Percentiles rank a stretch among this genome's conserved stretches.
These are phyloP conservation scores for Entelurus aequoreus DNA, from an alignment of 2,113 vertebrate genomes.

Conservation along the genomic window DNA sequence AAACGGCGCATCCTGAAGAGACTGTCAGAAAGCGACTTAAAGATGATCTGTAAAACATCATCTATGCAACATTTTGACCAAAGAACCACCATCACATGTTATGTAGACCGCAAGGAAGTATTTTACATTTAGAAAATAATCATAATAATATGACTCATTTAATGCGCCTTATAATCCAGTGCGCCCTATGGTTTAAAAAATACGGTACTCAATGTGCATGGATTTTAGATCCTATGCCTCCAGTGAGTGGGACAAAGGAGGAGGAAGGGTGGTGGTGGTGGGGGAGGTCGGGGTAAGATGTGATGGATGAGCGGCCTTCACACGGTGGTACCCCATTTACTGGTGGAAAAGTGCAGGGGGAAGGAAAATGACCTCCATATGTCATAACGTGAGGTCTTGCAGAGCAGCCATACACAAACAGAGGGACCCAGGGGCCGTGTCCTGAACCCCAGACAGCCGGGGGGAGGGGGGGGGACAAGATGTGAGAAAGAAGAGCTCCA, in stretches of 20 bases:
- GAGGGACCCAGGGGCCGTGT: constrained; percentile 19
- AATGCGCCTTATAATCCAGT: too few species aligned
- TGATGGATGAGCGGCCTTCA: constrained; percentile 47
- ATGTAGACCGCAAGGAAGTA: too few species aligned
- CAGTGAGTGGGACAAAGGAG: constrained; percentile 18
- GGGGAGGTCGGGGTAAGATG: constrained; percentile 2
- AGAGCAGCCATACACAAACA: constrained; percentile 33
- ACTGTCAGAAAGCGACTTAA: too few species aligned
- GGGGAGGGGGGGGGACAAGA: background rate
- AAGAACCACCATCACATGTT: too few species aligned
- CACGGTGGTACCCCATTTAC: constrained; percentile 33
- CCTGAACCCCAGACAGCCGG: constrained; percentile 12
- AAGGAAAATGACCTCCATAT: constrained; percentile 69
- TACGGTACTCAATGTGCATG: too few species aligned
- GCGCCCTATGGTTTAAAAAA: too few species aligned
- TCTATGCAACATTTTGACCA: too few species aligned
- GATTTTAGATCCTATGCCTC: constrained; percentile 10
- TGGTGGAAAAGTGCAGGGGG: constrained; percentile 47
- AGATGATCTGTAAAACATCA: too few species aligned
- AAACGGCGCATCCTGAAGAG: too few species aligned
- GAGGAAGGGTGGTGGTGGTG: background rate
- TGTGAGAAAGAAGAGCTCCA: constrained; percentile 20
- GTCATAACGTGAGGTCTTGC: constrained; percentile 43
- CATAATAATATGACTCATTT: too few species aligned
- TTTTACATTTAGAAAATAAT: too few species aligned